Evolutionary conservation across 2,888 invertebrate genomes (phyloP), one percentile per base, ranked within the genome.

Genomic region (Cepaea hortensis): DNA sequence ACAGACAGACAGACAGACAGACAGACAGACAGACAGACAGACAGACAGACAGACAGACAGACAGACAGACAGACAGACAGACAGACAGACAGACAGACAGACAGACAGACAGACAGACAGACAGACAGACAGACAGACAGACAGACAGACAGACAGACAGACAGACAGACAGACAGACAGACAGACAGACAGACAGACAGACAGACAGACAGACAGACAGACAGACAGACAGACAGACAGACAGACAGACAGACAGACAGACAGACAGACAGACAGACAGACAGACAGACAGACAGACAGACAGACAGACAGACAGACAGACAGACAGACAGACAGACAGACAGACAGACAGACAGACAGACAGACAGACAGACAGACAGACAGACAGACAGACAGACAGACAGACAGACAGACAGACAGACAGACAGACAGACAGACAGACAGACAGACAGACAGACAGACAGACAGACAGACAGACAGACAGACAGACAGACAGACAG

Each of bases 21-120:
- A 75, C 46, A 75, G 76, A 75, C 46, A 75, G 76, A 75, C 46
- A 75, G 76, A 75, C 46, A 61, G 81, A 81, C 55, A 55, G 55
- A 55, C 55, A 55, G 55, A 55, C 55, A 55, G 55, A 55, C 55
- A 55, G 55, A 55, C 55, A 55, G 55, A 55, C 55, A 55, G 55
- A 55, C 55, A 55, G 55, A 55, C 55, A 55, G 55, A 55, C 55
- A 9, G 55, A 9, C 55, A 9, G 81, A n/a, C n/a, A 61, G 81
- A 61, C n/a, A 15, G 62, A 61, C 62, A 61, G 81, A 81, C 55
- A 9, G 55, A 55, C 55, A 9, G 55, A 55, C 55, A 9, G 81
- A 81, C 55, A 9, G 55, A 55, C 55, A 9, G 55, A 55, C 55
- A 55, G 55, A 55, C 55, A 55, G 55, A 55, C 9, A 55, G 9